Base-by-base conservation (phyloP, 1,140 invertebrate species). In the Drosophila nebulosa region DNA sequence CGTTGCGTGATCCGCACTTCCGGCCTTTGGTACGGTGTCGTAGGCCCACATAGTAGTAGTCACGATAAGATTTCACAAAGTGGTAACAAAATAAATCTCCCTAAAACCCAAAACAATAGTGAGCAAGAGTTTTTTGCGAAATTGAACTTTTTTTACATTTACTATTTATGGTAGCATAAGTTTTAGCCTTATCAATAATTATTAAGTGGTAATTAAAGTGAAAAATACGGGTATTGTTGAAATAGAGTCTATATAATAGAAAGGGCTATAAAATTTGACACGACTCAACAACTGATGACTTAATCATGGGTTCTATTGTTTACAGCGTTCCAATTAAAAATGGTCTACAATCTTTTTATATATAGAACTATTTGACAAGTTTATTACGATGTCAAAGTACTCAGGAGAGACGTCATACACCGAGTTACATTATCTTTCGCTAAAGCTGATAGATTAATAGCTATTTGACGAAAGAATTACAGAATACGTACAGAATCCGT, bases 51-150 rank as follows among this genome's bases (percentile, higher is more conserved):
- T 46, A 12, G 30, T 32, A 21, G 36, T 21, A 18, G 52, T 59
- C 59, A 32, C 36, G 83, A 86, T 86, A 86, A 86, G 81, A 83
- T 83, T 81, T 64, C 68, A 55, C 12, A 71, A 61, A 77, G 74
- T 30, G 18, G 57, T 52, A 69, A 72, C 57, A 65, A 67, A 14
- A 14, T 16, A 53, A 4, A 26, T 32, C 30, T 9, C 2, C 10
- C 30, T 32, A 12, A 32, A 32, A 32, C 10, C 30, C 14, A 16
- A 39, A 14, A 16, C 36, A 9, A 14, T 32, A 35, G 9, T 42
- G 39, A 42, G 1, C 39, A 16, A 42, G 5, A 16, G 5, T 42
- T 42, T 18, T 18, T 39, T 6, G 16, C 6, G 4, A 42, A 42
- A 42, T 42, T 16, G 16, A 18, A 46, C 12, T 42, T 21, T 9